phyloP scores from a whole-genome alignment of 1,140 invertebrate genomes.

The Listronotus oregonensis region DNA sequence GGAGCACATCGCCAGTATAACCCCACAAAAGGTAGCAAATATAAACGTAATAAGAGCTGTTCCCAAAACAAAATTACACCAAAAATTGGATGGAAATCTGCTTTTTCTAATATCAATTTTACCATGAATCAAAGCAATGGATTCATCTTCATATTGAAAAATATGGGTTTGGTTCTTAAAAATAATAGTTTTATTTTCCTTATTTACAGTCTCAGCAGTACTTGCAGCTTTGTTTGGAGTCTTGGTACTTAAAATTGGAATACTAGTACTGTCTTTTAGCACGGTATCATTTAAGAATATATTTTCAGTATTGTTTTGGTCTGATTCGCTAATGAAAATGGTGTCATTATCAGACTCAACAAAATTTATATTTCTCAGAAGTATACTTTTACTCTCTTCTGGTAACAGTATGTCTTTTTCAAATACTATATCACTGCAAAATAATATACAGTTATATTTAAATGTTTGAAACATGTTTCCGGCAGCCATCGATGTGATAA shows the following conservation, averaged over 20 bases:
- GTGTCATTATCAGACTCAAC: no score
- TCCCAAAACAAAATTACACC: constrained; percentile 27
- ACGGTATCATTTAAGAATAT: not conserved
- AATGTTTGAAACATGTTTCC: constrained; percentile 35
- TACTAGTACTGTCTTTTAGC: not conserved
- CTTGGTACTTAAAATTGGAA: not conserved
- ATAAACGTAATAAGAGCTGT: constrained; percentile 23
- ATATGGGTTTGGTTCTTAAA: constrained; percentile 22
- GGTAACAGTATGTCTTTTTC: not conserved
- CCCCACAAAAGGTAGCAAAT: constrained; percentile 22
- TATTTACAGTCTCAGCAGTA: not conserved
- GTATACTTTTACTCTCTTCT: not conserved
- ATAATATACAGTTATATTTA: constrained; percentile 33
- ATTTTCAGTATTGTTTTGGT: not conserved
- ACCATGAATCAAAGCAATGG: not conserved
- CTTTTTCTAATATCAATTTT: constrained; percentile 31
- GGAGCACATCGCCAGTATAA: constrained; percentile 30
- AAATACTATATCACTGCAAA: constrained; percentile 19
- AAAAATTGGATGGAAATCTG: constrained; percentile 17
- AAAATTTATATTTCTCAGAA: no score
- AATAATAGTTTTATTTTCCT: constrained; percentile 3
- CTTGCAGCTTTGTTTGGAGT: not conserved
- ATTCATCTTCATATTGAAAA: constrained; percentile 12
- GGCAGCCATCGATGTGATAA: constrained; percentile 24
- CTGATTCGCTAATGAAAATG: no score